phyloP scores from a whole-genome alignment of 2,888 invertebrate species.

The Pyralis farinalis region DNA sequence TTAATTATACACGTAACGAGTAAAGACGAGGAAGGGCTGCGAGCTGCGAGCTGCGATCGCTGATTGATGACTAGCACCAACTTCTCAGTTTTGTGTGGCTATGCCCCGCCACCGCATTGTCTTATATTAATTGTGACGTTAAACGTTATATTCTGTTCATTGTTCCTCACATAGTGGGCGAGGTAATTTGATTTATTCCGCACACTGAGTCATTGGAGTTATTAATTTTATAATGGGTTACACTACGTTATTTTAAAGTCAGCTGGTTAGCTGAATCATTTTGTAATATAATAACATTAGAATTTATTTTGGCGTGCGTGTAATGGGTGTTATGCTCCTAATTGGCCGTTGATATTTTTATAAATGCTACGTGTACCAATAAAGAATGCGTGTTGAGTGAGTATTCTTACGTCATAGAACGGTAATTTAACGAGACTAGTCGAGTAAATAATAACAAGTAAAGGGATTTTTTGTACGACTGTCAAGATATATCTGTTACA shows the following conservation, averaged over 20 bases:
- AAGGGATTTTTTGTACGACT: constrained; percentile 8
- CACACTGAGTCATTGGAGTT: constrained; percentile 66
- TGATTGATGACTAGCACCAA: constrained; percentile 70
- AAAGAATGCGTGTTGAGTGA: constrained; percentile 9
- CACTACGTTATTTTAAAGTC: constrained; percentile 47
- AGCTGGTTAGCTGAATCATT: constrained; percentile 46
- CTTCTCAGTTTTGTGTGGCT: constrained; percentile 47
- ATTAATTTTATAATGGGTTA: constrained; percentile 65
- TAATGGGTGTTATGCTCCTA: constrained; percentile 9
- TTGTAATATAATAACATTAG: constrained; percentile 29
- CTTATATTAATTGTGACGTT: constrained; percentile 70
- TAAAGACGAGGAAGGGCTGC: constrained; percentile 45
- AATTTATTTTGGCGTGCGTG: constrained; percentile 14
- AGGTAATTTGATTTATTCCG: constrained; percentile 66
- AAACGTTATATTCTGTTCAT: constrained; percentile 67
- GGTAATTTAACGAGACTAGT: constrained; percentile 8
- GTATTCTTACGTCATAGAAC: constrained; percentile 7
- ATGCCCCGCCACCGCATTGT: constrained; percentile 57
- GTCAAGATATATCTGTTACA: constrained; percentile 7
- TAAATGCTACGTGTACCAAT: constrained; percentile 1
- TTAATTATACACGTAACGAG: constrained; percentile 75
- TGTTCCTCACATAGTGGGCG: constrained; percentile 57
- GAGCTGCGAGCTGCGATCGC: constrained; percentile 37
- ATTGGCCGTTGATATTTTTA: constrained; percentile 9
- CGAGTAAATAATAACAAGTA: constrained; percentile 5